Base-by-base conservation (phyloP, 2,113 vertebrate species). In the Microcebus ravelobensis region DNA sequence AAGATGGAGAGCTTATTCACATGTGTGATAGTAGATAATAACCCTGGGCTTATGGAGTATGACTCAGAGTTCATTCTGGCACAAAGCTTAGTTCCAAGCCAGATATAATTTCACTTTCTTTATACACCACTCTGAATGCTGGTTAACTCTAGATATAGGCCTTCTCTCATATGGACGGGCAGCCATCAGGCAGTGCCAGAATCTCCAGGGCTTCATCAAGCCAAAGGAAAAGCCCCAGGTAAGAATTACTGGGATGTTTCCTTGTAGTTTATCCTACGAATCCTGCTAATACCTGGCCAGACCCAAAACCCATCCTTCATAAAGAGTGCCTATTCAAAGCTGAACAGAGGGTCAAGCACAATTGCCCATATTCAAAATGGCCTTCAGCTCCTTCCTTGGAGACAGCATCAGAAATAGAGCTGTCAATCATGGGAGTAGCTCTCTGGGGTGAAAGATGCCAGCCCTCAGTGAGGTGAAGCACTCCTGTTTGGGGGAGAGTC, bases 1-100 rank as follows among this genome's bases (percentile, higher is more conserved):
- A 89, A 93, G 79, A 95, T 61, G 42, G 84, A 95, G 45, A 59
- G 6, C 8, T 59, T 93, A 65, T 74, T 80, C 65, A 57, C 14
- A 39, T 12, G 34, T 88, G 59, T 77, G 85, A 93, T 81, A 88
- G 76, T 10, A 92, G 95, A 67, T 77, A 91, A 86, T 70, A 87
- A 93, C 10, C 13, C 36, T 15, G 29, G 45, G 27, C 15, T 91
- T 87, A 70, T 23, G 63, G 13, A 68, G 6, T 70, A 67, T 76
- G 80, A 94, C 34, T 95, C 79, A 61, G 68, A 92, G 50, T 73
- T 84, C 18, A 86, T 85, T 68, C n/a, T 52, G 14, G n/a, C 18
- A 73, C 27, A 82, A 85, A 59, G 23, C 29, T 90, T 48, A 39
- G 3, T 77, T 91, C 23, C 39, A 79, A 90, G 42, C 10, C 8